phyloP scores from a whole-genome alignment of 92 coral and sea anemone genomes.

The Epizoanthus stellaris region DNA sequence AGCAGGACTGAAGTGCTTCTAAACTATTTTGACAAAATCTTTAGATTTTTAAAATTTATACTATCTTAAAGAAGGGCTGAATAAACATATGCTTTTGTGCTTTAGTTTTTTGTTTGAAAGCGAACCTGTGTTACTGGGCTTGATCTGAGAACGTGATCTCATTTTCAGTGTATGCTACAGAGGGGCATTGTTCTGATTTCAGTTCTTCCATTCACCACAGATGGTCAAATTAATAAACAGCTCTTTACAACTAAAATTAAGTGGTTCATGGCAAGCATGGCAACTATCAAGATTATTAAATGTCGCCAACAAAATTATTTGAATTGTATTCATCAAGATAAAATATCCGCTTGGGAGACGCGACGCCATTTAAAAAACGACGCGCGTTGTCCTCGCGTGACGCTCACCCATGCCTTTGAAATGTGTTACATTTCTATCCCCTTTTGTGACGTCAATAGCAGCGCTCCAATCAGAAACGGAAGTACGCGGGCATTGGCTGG shows the following conservation, averaged over 20 bases:
- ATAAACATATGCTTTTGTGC: constrained; percentile 32
- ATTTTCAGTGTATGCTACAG: constrained; percentile 20
- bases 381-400: constrained; percentile 53
- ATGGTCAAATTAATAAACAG: not conserved
- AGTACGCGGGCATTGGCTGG: constrained; percentile 83
- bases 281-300: constrained; percentile 27
- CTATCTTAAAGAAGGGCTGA: not conserved
- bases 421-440: constrained; percentile 71
- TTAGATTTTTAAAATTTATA: not conserved
- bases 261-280: constrained; percentile 19
- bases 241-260: not conserved
- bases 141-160: constrained; percentile 30
- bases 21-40: not conserved
- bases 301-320: constrained; percentile 6
- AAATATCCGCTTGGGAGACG: constrained; percentile 43
- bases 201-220: not conserved
- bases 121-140: constrained; percentile 9
- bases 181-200: constrained; percentile 13
- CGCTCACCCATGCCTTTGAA: constrained; percentile 54
- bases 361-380: constrained; percentile 47
- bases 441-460: constrained; percentile 74
- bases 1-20: not conserved
- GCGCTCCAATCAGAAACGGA: constrained; percentile 91
- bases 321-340: constrained; percentile 38
- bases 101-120: not conserved